phyloP scores from a whole-genome alignment of 2,113 vertebrate genomes.

The Gopherus flavomarginatus region DNA sequence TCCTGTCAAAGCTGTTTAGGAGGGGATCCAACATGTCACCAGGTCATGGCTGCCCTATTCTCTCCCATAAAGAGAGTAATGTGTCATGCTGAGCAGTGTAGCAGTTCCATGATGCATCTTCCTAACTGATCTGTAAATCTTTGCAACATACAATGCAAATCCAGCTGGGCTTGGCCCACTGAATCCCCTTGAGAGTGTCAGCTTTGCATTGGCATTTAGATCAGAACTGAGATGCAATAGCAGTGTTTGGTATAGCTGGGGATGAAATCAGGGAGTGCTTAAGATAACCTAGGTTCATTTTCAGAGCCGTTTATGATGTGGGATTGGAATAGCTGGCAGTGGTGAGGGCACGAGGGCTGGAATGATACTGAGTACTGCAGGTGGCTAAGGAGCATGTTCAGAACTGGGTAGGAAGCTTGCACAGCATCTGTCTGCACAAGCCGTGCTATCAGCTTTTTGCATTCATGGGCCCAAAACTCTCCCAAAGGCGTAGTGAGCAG shows the following conservation, averaged over 20 bases:
- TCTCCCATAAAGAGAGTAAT: neutral
- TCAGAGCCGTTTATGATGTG: neutral
- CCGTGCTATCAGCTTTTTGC: neutral
- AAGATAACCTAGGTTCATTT: neutral
- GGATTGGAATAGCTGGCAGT: neutral
- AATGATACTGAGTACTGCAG: neutral
- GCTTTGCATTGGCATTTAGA: neutral
- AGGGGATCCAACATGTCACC: neutral
- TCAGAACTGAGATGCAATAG: neutral
- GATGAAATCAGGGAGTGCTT: neutral
- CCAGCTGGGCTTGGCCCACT: neutral
- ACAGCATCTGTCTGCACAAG: neutral
- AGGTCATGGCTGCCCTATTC: slow-evolving; percentile 35
- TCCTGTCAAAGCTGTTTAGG: slow-evolving; percentile 45
- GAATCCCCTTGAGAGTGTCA: neutral
- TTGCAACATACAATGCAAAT: neutral
- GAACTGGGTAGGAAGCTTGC: neutral
- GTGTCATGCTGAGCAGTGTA: slow-evolving; percentile 48
- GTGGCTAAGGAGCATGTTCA: neutral
- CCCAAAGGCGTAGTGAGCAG: neutral
- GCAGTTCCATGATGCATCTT: neutral
- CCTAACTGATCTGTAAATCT: neutral
- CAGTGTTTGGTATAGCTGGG: neutral
- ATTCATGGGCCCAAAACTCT: neutral
- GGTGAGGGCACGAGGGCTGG: too few species aligned